Evolutionary conservation across 2,888 invertebrate genomes (phyloP).

Genomic region (Polyploca ridens): DNA sequence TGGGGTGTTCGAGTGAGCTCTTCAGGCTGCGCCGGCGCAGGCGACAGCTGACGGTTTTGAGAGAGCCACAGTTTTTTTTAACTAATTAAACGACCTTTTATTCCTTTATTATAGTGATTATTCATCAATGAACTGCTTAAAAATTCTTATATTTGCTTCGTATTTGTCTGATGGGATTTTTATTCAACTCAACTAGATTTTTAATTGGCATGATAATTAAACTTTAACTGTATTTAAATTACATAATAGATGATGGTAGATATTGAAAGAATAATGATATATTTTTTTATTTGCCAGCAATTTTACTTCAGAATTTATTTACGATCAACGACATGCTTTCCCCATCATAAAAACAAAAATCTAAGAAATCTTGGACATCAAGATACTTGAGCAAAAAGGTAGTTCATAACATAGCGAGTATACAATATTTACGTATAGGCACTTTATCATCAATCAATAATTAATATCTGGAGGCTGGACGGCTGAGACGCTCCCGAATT

Average conservation of each 20-base stretch:
- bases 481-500: conserved; percentile 83
- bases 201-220: too few species aligned
- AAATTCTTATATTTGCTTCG: not conserved
- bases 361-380: conserved; percentile 10
- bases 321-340: not conserved
- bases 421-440: conserved; percentile 70
- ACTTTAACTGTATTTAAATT: too few species aligned
- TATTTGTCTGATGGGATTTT: not conserved
- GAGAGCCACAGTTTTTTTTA: conserved; percentile 42
- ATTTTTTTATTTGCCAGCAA: not conserved
- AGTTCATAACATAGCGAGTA: conserved; percentile 46
- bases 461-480: conserved; percentile 80
- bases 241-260: not conserved
- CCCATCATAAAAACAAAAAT: conserved; percentile 2
- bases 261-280: not conserved
- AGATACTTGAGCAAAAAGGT: conserved; percentile 9
- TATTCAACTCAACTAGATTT: too few species aligned
- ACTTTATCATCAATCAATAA: conserved; percentile 83
- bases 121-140: too few species aligned
- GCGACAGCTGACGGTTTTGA: conserved; percentile 67
- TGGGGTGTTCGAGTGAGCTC: conserved; percentile 60
- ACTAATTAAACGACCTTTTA: conserved; percentile 55
- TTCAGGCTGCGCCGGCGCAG: conserved; percentile 67
- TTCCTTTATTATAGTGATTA: conserved; percentile 34
- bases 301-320: not conserved